Conservation (phyloP, 1,140 invertebrate species). For the Drosophila kikkawai region DNA sequence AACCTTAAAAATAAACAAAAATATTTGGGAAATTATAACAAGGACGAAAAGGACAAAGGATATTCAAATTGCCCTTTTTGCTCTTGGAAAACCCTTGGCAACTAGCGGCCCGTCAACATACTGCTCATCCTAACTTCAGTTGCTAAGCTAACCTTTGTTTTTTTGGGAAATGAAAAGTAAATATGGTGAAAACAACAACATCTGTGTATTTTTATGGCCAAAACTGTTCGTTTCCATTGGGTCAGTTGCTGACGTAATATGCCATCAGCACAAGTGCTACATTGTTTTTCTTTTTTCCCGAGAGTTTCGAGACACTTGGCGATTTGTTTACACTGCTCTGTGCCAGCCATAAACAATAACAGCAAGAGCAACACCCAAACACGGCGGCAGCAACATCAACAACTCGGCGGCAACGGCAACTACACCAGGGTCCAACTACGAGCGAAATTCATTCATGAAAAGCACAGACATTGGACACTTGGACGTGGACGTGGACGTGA, state of each 20-base stretch:
- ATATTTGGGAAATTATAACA: background rate
- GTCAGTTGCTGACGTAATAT: conserved; percentile 65
- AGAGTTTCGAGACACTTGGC: conserved; percentile 51
- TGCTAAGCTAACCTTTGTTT: conserved; percentile 18
- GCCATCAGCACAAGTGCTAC: conserved; percentile 38
- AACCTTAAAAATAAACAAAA: background rate
- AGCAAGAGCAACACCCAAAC: conserved; percentile 47
- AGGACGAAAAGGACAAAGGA: conserved; percentile 8
- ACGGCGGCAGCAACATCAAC: conserved; percentile 29
- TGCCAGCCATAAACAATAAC: conserved; percentile 56
- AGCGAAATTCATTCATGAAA: conserved; percentile 80
- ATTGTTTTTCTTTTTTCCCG: conserved; percentile 54
- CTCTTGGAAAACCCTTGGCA: background rate
- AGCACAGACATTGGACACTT: conserved; percentile 62
- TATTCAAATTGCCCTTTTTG: conserved; percentile 4
- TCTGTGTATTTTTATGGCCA: conserved; percentile 16
- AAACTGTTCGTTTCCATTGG: conserved; percentile 21
- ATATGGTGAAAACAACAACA: conserved; percentile 10
- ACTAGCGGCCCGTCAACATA: background rate
- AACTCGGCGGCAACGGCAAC: conserved; percentile 20
- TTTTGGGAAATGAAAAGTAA: conserved; percentile 22
- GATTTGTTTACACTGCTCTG: conserved; percentile 68
- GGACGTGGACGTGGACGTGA: conserved; percentile 47
- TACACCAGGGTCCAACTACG: conserved; percentile 52
- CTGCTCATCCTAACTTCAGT: background rate